Conservation (phyloP, 2,888 invertebrate species). For the Drosophila leonis region DNA sequence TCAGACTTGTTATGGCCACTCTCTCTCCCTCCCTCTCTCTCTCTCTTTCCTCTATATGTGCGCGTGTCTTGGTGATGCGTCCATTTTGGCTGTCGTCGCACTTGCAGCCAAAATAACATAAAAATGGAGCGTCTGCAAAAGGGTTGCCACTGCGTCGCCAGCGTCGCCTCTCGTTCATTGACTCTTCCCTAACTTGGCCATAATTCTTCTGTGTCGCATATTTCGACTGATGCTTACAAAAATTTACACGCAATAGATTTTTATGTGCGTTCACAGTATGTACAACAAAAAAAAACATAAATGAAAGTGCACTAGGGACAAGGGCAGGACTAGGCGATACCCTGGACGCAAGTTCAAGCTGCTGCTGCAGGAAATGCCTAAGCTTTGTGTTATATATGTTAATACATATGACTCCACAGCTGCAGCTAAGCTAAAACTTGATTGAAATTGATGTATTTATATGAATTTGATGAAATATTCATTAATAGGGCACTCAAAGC, state of each 20-base stretch:
- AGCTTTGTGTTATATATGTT: no score
- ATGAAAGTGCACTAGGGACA: no score
- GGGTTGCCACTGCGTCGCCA: constrained; percentile 50
- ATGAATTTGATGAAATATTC: not conserved
- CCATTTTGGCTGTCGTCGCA: constrained; percentile 51
- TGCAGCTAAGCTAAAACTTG: not conserved
- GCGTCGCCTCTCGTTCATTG: constrained; percentile 61
- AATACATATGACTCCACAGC: no score
- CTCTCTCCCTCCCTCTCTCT: not conserved
- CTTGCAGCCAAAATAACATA: constrained; percentile 54
- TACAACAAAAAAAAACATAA: constrained; percentile 32
- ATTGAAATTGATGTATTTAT: not conserved
- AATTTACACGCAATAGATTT: constrained; percentile 83
- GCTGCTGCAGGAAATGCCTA: not conserved
- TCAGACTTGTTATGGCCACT: constrained; percentile 54
- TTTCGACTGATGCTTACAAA: constrained; percentile 51
- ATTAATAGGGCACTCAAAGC: not conserved
- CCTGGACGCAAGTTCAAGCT: not conserved
- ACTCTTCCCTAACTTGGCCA: constrained; percentile 57
- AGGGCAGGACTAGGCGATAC: not conserved
- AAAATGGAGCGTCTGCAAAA: constrained; percentile 47
- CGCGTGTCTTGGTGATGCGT: constrained; percentile 31
- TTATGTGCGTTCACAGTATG: constrained; percentile 70
- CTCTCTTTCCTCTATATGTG: constrained; percentile 3
- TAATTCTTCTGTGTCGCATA: constrained; percentile 67